Base-by-base conservation (phyloP, 2,797 vertebrate species). In the Tadarida brasiliensis region DNA sequence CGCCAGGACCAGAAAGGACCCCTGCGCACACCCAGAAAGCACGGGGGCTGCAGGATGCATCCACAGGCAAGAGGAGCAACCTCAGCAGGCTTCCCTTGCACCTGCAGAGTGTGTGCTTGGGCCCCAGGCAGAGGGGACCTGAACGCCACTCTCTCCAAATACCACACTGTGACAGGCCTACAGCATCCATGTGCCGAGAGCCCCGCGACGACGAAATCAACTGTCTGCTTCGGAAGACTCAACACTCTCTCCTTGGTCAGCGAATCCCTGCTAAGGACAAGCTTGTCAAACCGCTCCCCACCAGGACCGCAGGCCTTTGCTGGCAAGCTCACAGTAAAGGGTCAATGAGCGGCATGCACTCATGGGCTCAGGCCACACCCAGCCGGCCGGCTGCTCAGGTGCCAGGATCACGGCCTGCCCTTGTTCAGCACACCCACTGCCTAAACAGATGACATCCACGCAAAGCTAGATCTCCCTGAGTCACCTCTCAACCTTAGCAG, bases 251-350 rank as follows among this genome's bases (percentile, higher is more conserved):
- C 56, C 10, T 33, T 39, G 12, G 65, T 22, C 24, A 15, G 9
- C 5, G 20, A 89, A 54, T 57, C 51, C 68, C 65, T 59, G 24
- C 2, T n/a, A 30, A 77, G 20, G 15, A 44, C 33, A 78, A 76
- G 17, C n/a, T 56, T 76, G 78, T 67, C 35, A 5, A 39, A 30
- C 26, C 0, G 0, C n/a, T 33, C 49, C 39, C 24, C 5, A 15
- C 67, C 22, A 4, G 28, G 54, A 24, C 49, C n/a, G n/a, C n/a
- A n/a, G n/a, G 6, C 57, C 33, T 7, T 1, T 1, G 28, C 26
- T 26, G 24, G 35, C 3, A 7, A 57, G 26, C 73, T 44, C 28
- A 14, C 9, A 20, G 30, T 24, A 4, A 61, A 49, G 17, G 20
- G 26, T 47, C 35, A 19, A 67, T 77, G 30, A 67, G 28, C 1